Evolutionary conservation across 1,140 invertebrate genomes (phyloP), one percentile per base, ranked within the genome.

Genomic region (Lutraria rhynchaena): DNA sequence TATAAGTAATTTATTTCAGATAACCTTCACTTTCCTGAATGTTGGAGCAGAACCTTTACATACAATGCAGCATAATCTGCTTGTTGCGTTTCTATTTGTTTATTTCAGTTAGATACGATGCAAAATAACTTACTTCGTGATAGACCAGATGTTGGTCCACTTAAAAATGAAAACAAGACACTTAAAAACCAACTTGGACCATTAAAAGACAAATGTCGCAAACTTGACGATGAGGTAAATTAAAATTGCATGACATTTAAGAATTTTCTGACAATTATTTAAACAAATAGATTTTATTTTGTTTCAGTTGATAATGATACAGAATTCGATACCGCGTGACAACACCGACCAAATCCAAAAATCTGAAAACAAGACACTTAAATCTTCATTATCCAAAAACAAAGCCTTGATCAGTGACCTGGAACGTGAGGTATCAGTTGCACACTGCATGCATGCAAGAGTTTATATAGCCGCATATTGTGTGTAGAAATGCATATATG

Each of bases 281-380:
- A n/a, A n/a, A n/a, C n/a, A 11, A 35, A 33, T 37, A 17, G 4
- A 13, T 1, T 37, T 9, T 46, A 17, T 19, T 27, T 15, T 71
- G n/a, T 69, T 82, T 57, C 65, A 87, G 87, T 83, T 93, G 15
- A 91, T 91, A 81, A 89, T 92, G 55, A 85, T 92, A 57, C 84
- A 91, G 70, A 91, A 90, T 41, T 90, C 89, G 57, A 80, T 87
- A 13, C 87, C 86, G 41, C 86, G 90, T 22, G 89, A 93, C 44
- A 89, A 90, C 83, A 89, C 93, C 58, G 83, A 89, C 46, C 78
- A 80, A 3, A 85, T 92, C 44, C 80, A 85, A 4, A 90, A 88
- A 63, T 90, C 93, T 15, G 92, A 93, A 74, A 83, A 86, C 29
- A 93, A 89, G 74, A 90, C 89, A 57, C 82, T 93, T 3, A 88